Evolutionary conservation across 2,888 invertebrate species (phyloP).

Genomic region (Aproaerema taeniolella): DNA sequence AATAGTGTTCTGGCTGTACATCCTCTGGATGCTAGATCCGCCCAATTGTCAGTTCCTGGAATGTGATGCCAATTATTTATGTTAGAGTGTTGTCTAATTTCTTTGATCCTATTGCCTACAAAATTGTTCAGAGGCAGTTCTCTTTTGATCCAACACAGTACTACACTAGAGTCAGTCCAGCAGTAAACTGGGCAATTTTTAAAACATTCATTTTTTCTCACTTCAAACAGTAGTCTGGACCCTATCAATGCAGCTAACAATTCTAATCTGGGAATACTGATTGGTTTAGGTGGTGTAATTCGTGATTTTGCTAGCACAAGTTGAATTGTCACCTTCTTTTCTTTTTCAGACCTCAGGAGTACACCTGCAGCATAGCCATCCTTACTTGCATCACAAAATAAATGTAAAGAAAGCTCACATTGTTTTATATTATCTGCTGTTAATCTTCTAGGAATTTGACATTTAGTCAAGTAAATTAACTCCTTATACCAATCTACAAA

Average conservation of each 20-base stretch:
- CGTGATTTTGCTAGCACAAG: not conserved
- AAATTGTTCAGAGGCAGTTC: not conserved
- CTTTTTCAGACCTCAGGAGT: not conserved
- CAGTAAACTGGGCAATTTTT: not conserved
- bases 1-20: not conserved
- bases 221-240: not conserved
- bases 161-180: conserved; percentile 1
- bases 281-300: no score
- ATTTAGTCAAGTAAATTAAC: no score
- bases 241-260: conserved; percentile 1
- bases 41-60: not conserved
- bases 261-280: not conserved
- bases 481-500: no score
- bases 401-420: not conserved
- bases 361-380: not conserved
- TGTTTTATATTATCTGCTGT: not conserved
- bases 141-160: not conserved
- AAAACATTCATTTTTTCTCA: not conserved
- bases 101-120: not conserved
- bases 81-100: not conserved
- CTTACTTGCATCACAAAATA: conserved; percentile 4
- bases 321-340: not conserved
- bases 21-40: no score
- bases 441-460: not conserved
- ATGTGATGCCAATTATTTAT: not conserved